Base-by-base conservation (phyloP, 37 sponge, comb jelly and placozoan genomes). In the Oscarella lobularis region DNA sequence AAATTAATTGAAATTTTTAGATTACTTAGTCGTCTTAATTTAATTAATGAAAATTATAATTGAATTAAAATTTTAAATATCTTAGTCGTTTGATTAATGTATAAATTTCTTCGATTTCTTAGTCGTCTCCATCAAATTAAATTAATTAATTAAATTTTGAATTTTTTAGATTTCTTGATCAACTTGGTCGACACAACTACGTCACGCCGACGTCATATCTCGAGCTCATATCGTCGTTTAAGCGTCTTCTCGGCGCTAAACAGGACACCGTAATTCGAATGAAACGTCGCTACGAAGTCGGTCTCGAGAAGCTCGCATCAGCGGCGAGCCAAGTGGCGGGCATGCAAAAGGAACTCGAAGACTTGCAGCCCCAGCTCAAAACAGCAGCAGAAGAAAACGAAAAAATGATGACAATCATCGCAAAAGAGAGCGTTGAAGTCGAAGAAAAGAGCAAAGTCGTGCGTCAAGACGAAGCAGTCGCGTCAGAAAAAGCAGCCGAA, bases 191-290 rank as follows among this genome's bases (percentile, higher is more conserved):
- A 20, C 91, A 98, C 75, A 98, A 94, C 78, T 98, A 98, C 41
- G 89, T 94, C 2, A 98, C 99, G 4, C 99, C 99, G 1, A 98
- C 99, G 31, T 94, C 95, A 0, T 98, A 98, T 75, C 84, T 98
- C 35, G 99, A 98, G 81, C 86, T 98, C 38, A 98, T 98, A 35
- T 91, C 95, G 0, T 98, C 95, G 3, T 94, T 98, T 83, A 98
- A 98, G 82, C 65, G 75, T 29, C 82, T 98, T 35, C 55, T 98
- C 55, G 76, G 77, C 6, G 80, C 41, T 72, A 98, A 93, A 71
- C 84, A 90, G 78, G 83, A 83, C n/a, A 86, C 84, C 38, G 83
- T 98, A 1, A 33, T 78, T 3, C 67, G 81, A 74, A 73, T 84
- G 72, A 98, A 98, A 88, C 84, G 86, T 75, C 87, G 94, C 54